Base-by-base conservation (phyloP, 2,888 invertebrate species). In the Noctua pronuba region DNA sequence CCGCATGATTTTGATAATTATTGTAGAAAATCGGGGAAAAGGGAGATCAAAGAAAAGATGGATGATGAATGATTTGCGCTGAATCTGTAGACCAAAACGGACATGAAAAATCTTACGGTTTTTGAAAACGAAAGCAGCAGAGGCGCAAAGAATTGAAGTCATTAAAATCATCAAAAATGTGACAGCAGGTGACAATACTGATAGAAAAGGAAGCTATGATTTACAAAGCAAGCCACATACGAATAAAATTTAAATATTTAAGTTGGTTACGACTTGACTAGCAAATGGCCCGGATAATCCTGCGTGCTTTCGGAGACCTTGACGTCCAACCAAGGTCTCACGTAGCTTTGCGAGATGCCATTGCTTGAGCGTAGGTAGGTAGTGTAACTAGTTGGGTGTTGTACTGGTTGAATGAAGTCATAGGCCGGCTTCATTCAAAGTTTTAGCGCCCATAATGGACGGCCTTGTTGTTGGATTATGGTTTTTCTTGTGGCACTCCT, bases 301-400 rank as follows among this genome's bases (percentile, higher is more conserved):
- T 90, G 94, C 95, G 94, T 94, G 95, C 93, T 92, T 92, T 91
- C 88, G 79, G 90, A 89, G 93, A 92, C 95, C 95, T 95, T 95
- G 95, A 90, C 87, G 68, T 79, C 60, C 88, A 82, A 81, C 86
- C 94, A 94, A 95, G 94, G 95, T 90, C 94, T 90, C 93, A 92
- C 92, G 92, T 93, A 91, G 89, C 69, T 79, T 80, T 46, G 79
- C 79, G 76, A 86, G 81, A 88, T 86, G 76, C 82, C 88, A 88
- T 80, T 75, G 84, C 75, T 76, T 79, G 41, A 55, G 82, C 78
- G 86, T 86, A 87, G 86, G 87, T 83, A 80, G 86, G 86, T 82
- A 80, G 83, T 77, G 77, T 87, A 85, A 85, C 83, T 78, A 83
- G 79, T 82, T 69, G 46, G 70, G 66, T 76, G 82, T 86, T 73